A percentile compares a stretch with the other conserved stretches of the same genome.
phyloP scores from a whole-genome alignment of 2,113 vertebrate species.

The Corapipo altera region DNA sequence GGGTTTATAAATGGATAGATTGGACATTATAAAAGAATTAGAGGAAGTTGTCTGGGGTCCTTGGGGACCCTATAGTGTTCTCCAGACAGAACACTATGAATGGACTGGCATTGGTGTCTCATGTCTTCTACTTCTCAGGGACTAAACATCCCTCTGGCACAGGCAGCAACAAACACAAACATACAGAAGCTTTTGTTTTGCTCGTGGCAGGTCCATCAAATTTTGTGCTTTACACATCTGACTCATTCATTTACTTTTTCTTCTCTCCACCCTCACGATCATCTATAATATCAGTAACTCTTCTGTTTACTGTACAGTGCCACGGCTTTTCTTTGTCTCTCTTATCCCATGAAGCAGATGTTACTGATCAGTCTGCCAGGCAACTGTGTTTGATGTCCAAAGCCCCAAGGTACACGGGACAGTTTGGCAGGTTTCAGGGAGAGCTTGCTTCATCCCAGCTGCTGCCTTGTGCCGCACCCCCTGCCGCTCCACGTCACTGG shows the following conservation, averaged over 20 bases:
- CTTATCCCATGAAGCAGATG: neutral
- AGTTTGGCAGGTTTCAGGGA: neutral
- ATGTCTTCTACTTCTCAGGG: neutral
- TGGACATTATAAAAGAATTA: neutral
- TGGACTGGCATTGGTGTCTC: neutral
- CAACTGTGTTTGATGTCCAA: neutral
- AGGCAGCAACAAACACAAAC: neutral
- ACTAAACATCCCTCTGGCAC: neutral
- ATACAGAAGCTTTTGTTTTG: neutral
- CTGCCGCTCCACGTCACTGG: accelerated
- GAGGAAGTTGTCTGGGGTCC: neutral
- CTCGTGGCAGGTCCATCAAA: neutral
- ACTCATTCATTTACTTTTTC: neutral
- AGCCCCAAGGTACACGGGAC: neutral
- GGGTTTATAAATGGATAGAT: neutral
- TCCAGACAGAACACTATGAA: neutral
- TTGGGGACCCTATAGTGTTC: neutral
- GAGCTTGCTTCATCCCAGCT: neutral
- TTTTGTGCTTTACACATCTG: neutral
- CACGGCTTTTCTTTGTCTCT: neutral
- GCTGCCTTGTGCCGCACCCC: neutral
- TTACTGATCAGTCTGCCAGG: neutral
- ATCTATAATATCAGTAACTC: neutral
- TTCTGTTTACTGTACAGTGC: neutral
- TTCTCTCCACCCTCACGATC: neutral